Evolutionary conservation across 2,888 invertebrate species (phyloP).

Genomic region (Ennomos quercinarius): DNA sequence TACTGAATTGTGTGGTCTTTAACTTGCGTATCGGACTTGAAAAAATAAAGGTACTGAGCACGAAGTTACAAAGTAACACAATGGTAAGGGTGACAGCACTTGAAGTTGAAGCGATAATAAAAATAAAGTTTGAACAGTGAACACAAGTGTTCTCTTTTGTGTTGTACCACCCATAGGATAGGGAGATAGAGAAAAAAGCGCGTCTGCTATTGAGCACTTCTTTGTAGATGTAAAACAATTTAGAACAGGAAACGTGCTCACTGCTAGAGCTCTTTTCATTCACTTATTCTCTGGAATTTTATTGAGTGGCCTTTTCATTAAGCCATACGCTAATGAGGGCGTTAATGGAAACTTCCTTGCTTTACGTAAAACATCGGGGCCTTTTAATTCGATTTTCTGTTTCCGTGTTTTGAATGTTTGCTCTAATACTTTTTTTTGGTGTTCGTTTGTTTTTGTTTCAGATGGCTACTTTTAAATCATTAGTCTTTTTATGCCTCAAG

Average conservation of each 20-base stretch:
- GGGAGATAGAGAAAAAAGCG: constrained; percentile 28
- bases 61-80: constrained; percentile 14
- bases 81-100: constrained; percentile 28
- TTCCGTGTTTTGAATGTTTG: constrained; percentile 40
- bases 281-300: constrained; percentile 49
- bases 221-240: constrained; percentile 53
- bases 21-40: constrained; percentile 25
- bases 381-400: constrained; percentile 53
- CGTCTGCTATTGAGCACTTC: constrained; percentile 45
- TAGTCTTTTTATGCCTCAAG: constrained; percentile 7
- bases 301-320: constrained; percentile 69
- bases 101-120: constrained; percentile 32
- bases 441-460: constrained; percentile 17
- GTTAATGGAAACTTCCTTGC: constrained; percentile 68
- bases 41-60: constrained; percentile 14
- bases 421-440: constrained; percentile 32
- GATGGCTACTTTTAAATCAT: constrained; percentile 13
- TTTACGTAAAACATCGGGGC: constrained; percentile 48
- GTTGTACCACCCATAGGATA: constrained; percentile 16
- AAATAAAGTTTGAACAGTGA: constrained; percentile 31
- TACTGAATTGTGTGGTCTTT: constrained; percentile 43
- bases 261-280: constrained; percentile 46
- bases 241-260: constrained; percentile 46
- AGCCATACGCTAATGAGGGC: constrained; percentile 65
- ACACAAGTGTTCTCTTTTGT: constrained; percentile 33